Evolutionary conservation across 2,888 invertebrate species (phyloP).

Genomic region (Thymelicus acteon): DNA sequence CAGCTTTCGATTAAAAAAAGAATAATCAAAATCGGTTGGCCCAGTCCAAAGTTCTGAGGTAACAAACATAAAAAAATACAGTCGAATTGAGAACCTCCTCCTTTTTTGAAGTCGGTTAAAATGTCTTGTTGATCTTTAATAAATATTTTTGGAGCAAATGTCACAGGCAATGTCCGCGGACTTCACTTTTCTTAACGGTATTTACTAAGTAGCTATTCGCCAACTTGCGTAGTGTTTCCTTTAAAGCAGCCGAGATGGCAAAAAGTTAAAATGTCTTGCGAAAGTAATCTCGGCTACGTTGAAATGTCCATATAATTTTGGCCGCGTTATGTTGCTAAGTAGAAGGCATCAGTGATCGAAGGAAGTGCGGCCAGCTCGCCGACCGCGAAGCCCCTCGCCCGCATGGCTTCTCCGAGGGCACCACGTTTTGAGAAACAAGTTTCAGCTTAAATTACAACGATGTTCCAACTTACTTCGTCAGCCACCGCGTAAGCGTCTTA

Average conservation of each 20-base stretch:
- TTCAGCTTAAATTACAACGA: conserved; percentile 49
- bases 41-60: too few relatives aligned
- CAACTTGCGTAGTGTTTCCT: not conserved
- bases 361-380: conserved; percentile 63
- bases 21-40: too few relatives aligned
- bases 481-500: conserved; percentile 35
- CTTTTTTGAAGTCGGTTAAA: too few relatives aligned
- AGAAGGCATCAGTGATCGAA: conserved; percentile 55
- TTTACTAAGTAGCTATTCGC: not conserved
- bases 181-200: not conserved
- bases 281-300: not conserved
- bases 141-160: not conserved
- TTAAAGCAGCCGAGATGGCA: not conserved
- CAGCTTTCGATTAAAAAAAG: too few relatives aligned
- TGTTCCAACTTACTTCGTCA: conserved; percentile 43
- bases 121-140: too few relatives aligned
- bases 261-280: conserved; percentile 6
- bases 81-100: too few relatives aligned
- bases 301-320: conserved; percentile 12
- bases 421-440: conserved; percentile 48
- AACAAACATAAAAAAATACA: too few relatives aligned
- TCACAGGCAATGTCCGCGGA: not conserved
- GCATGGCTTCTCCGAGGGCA: conserved; percentile 53
- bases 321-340: not conserved
- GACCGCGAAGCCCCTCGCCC: conserved; percentile 77